Percentiles rank a stretch among this genome's conserved stretches.
Conservation (phyloP, 1,140 invertebrate species). For the Zaprionus inermis region DNA sequence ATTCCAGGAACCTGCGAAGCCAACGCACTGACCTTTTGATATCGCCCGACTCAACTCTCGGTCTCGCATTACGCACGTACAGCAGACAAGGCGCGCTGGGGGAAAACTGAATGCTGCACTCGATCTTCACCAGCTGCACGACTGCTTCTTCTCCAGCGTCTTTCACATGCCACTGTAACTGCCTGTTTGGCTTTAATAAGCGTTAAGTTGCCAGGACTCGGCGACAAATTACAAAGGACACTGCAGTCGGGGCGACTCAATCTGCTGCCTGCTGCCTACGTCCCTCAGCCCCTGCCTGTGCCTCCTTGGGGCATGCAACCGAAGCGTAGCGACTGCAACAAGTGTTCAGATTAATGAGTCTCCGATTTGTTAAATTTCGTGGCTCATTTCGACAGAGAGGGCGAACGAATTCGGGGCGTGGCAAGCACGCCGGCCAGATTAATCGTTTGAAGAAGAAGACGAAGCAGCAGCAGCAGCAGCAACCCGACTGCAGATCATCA, state of each 20-base stretch:
- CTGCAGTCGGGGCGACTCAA: conserved; percentile 62
- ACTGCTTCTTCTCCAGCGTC: background rate
- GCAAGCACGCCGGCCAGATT: conserved; percentile 44
- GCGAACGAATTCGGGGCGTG: conserved; percentile 18
- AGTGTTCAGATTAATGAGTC: conserved; percentile 79
- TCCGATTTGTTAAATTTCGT: conserved; percentile 81
- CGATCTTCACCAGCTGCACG: background rate
- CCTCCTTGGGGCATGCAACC: conserved; percentile 27
- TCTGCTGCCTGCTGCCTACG: conserved; percentile 51
- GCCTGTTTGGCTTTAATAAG: conserved; percentile 71
- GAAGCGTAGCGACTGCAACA: conserved; percentile 33
- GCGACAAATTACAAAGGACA: conserved; percentile 57
- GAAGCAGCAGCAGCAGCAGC: conserved; percentile 52
- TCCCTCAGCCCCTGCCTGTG: background rate
- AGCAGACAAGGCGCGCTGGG: too few relatives aligned
- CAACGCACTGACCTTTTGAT: conserved; percentile 52
- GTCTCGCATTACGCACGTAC: conserved; percentile 72
- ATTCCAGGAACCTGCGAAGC: conserved; percentile 64
- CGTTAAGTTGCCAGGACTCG: conserved; percentile 72
- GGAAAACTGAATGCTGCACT: background rate
- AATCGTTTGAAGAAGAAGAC: conserved; percentile 48
- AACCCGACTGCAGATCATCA: conserved; percentile 40
- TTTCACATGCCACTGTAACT: conserved; percentile 3
- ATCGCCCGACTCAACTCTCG: conserved; percentile 47
- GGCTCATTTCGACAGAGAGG: conserved; percentile 55